Percentiles rank a stretch among this genome's conserved stretches.
Evolutionary conservation across 2,113 vertebrate species (phyloP).

Genomic region (Myrmophylax atrothorax): DNA sequence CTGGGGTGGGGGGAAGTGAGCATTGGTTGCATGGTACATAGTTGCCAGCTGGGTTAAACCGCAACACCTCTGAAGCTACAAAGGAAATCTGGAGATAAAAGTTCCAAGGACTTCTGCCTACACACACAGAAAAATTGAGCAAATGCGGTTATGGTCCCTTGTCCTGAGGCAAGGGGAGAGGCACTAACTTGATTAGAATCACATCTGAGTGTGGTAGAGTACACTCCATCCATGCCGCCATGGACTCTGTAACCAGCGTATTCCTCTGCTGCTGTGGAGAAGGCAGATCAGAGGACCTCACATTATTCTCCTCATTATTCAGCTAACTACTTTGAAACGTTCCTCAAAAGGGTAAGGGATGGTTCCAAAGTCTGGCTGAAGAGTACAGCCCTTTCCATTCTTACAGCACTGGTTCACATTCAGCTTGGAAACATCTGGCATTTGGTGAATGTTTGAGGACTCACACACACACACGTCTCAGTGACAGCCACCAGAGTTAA

Average conservation of each 20-base stretch:
- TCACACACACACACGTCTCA: accelerated
- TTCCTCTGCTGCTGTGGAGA: background rate
- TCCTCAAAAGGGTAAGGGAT: background rate
- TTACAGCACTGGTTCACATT: background rate
- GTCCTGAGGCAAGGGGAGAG: background rate
- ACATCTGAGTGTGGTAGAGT: background rate
- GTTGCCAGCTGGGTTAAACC: background rate
- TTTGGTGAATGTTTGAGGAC: background rate
- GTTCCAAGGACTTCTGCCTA: background rate
- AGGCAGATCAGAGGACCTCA: background rate
- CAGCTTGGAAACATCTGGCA: background rate
- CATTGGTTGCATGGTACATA: background rate
- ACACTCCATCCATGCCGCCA: background rate
- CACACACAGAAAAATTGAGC: background rate
- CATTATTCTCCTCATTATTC: background rate
- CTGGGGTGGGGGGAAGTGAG: background rate
- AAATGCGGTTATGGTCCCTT: background rate
- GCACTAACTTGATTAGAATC: background rate
- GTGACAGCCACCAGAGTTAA: background rate
- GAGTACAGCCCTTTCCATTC: background rate
- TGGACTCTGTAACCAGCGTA: accelerated
- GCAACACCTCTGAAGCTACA: background rate
- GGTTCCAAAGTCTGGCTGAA: background rate
- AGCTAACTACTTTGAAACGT: background rate
- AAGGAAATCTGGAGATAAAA: background rate